Conservation (phyloP, 1,140 invertebrate genomes). For the Bombus pyrosoma region DNA sequence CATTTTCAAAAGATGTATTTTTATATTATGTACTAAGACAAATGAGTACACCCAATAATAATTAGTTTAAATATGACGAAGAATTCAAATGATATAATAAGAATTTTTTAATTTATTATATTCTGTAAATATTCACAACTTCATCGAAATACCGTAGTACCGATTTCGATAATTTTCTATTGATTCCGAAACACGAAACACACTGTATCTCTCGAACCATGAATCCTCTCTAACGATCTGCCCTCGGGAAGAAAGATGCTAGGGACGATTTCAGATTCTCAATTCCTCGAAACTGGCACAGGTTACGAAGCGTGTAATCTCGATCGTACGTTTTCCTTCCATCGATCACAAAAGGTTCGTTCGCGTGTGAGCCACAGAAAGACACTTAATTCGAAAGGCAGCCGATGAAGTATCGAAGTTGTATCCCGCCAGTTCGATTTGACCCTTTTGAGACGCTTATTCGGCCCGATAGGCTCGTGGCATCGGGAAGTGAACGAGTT, state of each 20-base stretch:
- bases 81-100: too few relatives aligned
- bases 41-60: too few relatives aligned
- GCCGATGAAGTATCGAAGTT: constrained; percentile 59
- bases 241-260: not conserved
- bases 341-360: constrained; percentile 16
- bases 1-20: too few relatives aligned
- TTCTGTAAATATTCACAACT: too few relatives aligned
- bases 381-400: constrained; percentile 56
- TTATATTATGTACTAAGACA: too few relatives aligned
- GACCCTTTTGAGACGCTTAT: constrained; percentile 42
- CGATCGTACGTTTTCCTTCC: constrained; percentile 31
- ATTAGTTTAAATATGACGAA: too few relatives aligned
- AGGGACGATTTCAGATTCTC: not conserved
- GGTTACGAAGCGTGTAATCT: constrained; percentile 49
- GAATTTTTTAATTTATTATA: too few relatives aligned
- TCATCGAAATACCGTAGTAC: not conserved
- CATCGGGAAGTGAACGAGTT: constrained; percentile 59
- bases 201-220: not conserved
- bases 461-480: constrained; percentile 26
- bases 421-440: constrained; percentile 54
- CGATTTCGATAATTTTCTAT: not conserved
- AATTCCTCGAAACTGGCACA: not conserved
- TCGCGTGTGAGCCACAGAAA: constrained; percentile 49
- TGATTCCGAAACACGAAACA: not conserved
- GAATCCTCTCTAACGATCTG: not conserved